phyloP scores from a whole-genome alignment of 2,113 vertebrate species.

The Hoplias malabaricus region DNA sequence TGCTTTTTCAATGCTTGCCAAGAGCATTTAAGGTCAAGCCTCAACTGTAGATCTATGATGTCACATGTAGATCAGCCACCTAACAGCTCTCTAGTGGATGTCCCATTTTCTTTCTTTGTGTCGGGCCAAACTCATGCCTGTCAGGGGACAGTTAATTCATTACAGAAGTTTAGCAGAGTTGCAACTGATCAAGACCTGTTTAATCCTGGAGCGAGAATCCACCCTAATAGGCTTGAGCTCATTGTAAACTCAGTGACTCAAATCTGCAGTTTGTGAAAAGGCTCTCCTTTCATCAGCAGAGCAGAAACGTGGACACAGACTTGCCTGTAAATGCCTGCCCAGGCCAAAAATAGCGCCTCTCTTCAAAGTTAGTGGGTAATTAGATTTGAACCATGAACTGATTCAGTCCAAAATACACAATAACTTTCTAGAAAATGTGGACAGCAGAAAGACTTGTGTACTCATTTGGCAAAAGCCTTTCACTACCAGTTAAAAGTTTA shows the following conservation, averaged over 20 bases:
- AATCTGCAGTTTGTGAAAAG: slow-evolving; percentile 13
- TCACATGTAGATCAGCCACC: neutral
- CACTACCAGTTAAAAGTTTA: too few relatives aligned
- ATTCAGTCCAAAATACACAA: neutral
- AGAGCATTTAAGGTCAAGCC: neutral
- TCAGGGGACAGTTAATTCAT: neutral
- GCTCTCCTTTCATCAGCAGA: slow-evolving; percentile 23
- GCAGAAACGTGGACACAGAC: neutral
- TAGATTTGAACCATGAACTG: neutral
- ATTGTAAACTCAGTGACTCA: slow-evolving; percentile 28
- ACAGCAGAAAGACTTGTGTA: slow-evolving; percentile 4
- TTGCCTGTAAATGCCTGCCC: neutral
- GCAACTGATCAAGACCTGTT: slow-evolving; percentile 2
- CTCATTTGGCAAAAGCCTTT: neutral
- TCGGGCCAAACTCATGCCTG: neutral
- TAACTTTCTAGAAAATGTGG: neutral
- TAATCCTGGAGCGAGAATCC: neutral
- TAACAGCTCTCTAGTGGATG: neutral
- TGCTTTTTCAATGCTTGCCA: neutral
- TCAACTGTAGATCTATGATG: neutral
- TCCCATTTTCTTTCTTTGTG: slow-evolving; percentile 18
- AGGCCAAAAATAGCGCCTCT: slow-evolving; percentile 24
- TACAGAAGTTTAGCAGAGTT: neutral
- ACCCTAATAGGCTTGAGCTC: neutral
- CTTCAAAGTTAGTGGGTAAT: neutral